Evolutionary conservation across 2,113 vertebrate genomes (phyloP).

Genomic region (Octodon degus): DNA sequence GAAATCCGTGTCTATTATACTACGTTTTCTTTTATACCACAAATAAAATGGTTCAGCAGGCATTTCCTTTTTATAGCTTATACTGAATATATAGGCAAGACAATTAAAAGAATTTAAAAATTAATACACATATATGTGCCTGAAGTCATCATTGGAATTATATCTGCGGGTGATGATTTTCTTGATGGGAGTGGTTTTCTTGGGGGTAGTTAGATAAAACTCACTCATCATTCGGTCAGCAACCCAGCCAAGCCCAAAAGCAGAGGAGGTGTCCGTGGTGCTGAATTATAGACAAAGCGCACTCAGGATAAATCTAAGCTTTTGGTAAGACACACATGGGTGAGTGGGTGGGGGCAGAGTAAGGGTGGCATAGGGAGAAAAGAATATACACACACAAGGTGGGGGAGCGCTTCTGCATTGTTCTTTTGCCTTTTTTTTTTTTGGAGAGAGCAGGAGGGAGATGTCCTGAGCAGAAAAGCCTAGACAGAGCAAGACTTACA

Average conservation of each 20-base stretch:
- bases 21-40: too few relatives aligned
- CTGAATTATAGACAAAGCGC: background rate
- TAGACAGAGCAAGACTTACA: slow-evolving; percentile 37
- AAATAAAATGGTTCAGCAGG: background rate
- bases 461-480: background rate
- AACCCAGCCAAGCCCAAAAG: accelerated
- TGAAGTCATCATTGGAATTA: background rate
- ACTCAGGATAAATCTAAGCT: background rate
- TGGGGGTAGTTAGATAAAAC: background rate
- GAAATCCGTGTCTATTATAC: background rate
- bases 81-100: background rate
- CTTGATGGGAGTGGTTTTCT: background rate
- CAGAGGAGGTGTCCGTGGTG: slow-evolving; percentile 69
- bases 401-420: background rate
- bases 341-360: background rate
- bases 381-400: background rate
- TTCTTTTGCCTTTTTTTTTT: background rate
- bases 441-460: too few relatives aligned
- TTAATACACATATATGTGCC: background rate
- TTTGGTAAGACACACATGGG: background rate
- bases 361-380: background rate
- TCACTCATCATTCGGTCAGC: background rate
- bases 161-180: background rate
- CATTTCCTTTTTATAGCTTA: background rate
- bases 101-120: background rate